Conservation (phyloP, 2,113 vertebrate species). For the Bos indicus region DNA sequence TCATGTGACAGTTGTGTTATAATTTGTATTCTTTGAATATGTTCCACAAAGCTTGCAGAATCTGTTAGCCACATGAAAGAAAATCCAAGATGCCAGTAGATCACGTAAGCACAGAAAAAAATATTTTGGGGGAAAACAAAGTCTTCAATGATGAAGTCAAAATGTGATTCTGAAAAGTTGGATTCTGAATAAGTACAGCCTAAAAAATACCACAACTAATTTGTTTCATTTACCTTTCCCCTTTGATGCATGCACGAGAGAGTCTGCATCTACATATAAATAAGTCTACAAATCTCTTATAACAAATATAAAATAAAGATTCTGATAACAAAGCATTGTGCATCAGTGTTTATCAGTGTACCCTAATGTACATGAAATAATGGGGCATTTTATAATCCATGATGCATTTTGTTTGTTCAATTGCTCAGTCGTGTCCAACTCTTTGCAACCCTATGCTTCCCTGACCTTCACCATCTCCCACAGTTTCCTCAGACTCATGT, state of each 20-base stretch:
- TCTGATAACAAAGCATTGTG: neutral
- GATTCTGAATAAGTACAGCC: neutral
- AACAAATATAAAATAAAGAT: neutral
- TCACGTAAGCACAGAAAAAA: neutral
- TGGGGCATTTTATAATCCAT: neutral
- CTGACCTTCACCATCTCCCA: neutral
- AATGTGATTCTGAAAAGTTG: neutral
- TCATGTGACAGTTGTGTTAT: neutral
- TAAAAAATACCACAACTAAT: neutral
- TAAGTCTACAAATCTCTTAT: neutral
- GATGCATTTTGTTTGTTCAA: neutral
- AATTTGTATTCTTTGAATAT: neutral
- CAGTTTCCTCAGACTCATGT: neutral
- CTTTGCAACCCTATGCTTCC: neutral
- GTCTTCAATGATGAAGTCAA: neutral
- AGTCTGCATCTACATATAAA: neutral
- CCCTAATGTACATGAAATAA: neutral
- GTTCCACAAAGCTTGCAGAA: neutral
- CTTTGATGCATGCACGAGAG: neutral
- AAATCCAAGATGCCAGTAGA: neutral
- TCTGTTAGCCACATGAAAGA: neutral
- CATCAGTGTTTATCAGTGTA: neutral
- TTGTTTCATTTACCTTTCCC: conserved; percentile 5
- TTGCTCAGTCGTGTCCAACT: neutral
- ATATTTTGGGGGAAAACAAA: neutral